Conservation (phyloP, 2,113 vertebrate genomes). For the Arizona elegans region DNA sequence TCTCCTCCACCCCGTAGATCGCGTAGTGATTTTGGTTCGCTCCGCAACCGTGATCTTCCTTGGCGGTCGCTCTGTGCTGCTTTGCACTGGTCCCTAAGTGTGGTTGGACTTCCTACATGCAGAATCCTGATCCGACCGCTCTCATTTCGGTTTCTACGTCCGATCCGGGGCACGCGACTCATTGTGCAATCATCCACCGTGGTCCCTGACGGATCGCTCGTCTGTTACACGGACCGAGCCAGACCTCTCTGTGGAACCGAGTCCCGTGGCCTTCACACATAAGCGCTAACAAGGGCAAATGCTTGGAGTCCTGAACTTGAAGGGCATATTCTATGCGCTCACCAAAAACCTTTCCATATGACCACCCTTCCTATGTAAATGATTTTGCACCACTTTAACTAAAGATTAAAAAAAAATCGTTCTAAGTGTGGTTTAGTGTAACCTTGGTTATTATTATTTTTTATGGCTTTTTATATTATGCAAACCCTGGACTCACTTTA, state of each 20-base stretch:
- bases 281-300: neutral
- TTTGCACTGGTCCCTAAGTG: too few relatives aligned
- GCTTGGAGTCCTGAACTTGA: neutral
- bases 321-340: neutral
- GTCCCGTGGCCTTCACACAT: neutral
- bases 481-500: neutral
- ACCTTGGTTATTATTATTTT: neutral
- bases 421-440: neutral
- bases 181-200: neutral
- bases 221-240: neutral
- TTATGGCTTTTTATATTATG: neutral
- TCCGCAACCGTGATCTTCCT: neutral
- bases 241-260: neutral
- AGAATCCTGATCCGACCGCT: neutral
- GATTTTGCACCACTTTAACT: neutral
- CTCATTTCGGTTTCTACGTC: neutral
- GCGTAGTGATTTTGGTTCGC: neutral
- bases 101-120: neutral
- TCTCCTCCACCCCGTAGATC: accelerated
- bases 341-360: neutral
- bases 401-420: neutral
- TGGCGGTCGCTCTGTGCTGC: neutral
- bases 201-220: neutral
- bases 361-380: too few relatives aligned
- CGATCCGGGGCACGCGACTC: neutral